Evolutionary conservation across 2,888 invertebrate species (phyloP).

Genomic region (Chrysolina oricalcia): DNA sequence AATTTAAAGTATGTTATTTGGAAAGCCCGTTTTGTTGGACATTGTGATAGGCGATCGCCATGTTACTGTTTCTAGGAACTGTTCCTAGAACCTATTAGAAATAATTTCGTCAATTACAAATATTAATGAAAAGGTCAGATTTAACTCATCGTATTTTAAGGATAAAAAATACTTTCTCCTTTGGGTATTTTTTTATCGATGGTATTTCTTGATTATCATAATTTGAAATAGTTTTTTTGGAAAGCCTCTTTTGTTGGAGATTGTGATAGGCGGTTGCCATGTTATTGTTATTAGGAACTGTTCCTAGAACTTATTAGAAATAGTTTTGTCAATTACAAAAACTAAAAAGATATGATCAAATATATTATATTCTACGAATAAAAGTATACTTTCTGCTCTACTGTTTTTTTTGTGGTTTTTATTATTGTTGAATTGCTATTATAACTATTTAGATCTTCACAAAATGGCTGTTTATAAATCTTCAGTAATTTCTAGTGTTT

Average conservation of each 20-base stretch:
- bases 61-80: conserved; percentile 72
- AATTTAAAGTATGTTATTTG: conserved; percentile 73
- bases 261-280: conserved; percentile 73
- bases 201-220: conserved; percentile 59
- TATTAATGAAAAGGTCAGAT: conserved; percentile 9
- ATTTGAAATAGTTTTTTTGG: conserved; percentile 73
- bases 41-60: conserved; percentile 73
- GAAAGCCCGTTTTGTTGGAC: conserved; percentile 72
- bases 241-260: conserved; percentile 72
- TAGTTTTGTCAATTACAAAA: conserved; percentile 70
- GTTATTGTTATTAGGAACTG: conserved; percentile 72
- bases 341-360: conserved; percentile 68
- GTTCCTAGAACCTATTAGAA: conserved; percentile 67
- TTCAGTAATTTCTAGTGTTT: too few relatives aligned
- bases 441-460: too few relatives aligned
- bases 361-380: conserved; percentile 75
- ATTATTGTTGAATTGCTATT: background rate
- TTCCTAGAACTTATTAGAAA: conserved; percentile 67
- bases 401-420: conserved; percentile 25
- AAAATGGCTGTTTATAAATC: too few relatives aligned
- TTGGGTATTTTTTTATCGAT: too few relatives aligned
- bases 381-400: conserved; percentile 63
- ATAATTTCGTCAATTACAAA: conserved; percentile 10
- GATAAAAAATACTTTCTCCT: too few relatives aligned
- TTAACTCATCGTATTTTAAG: background rate